Conservation (phyloP, 2,888 invertebrate species). For the Tetranychus truncatus region DNA sequence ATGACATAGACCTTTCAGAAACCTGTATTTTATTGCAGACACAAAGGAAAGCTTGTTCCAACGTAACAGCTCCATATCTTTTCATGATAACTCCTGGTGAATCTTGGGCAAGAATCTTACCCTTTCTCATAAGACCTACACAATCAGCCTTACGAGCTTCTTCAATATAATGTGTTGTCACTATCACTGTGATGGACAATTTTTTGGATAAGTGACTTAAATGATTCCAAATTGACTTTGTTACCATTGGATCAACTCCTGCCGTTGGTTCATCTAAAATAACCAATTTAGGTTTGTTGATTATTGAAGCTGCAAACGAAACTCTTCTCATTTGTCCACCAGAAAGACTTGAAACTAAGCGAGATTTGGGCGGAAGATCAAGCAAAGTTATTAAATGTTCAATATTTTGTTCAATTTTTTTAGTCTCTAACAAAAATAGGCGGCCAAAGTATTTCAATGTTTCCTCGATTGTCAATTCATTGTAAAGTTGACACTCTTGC, state of each 20-base stretch:
- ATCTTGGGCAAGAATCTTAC: conserved; percentile 17
- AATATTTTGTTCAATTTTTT: conserved; percentile 7
- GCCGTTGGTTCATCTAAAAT: conserved; percentile 85
- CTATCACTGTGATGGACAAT: conserved; percentile 13
- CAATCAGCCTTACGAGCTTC: conserved; percentile 18
- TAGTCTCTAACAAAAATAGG: conserved; percentile 11
- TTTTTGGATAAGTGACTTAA: conserved; percentile 6
- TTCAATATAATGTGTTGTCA: conserved; percentile 22
- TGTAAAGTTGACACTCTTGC: conserved; percentile 18
- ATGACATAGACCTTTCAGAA: background rate
- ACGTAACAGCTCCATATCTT: conserved; percentile 3
- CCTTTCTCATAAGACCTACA: conserved; percentile 21
- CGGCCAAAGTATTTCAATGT: conserved; percentile 16
- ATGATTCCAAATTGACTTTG: conserved; percentile 24
- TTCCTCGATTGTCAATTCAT: conserved; percentile 18
- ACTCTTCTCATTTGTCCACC: conserved; percentile 79
- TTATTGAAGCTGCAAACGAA: conserved; percentile 72
- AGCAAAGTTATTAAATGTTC: conserved; percentile 11
- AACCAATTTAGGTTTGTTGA: conserved; percentile 75
- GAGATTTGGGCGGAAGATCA: conserved; percentile 12
- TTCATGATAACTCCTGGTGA: conserved; percentile 14
- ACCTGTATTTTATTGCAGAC: conserved; percentile 6
- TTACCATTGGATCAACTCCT: conserved; percentile 68
- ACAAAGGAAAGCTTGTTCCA: conserved; percentile 19
- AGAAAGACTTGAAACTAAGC: conserved; percentile 32